A percentile compares a stretch with the other conserved stretches of the same genome.
Evolutionary conservation across 2,797 vertebrate genomes (phyloP).

Genomic region (Limnodromus scolopaceus): DNA sequence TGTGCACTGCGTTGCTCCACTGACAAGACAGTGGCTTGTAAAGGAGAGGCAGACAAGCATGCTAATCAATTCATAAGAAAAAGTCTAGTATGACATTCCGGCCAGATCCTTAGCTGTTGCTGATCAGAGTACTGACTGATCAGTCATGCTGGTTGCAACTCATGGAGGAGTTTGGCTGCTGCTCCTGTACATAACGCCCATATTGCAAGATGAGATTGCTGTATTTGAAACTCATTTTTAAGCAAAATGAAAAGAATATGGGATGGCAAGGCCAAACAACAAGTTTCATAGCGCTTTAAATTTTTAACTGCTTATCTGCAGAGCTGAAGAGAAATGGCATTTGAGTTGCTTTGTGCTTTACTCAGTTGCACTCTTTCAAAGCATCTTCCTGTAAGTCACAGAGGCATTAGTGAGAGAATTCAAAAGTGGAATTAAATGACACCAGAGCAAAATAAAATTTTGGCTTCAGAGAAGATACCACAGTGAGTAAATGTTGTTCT

Average conservation of each 20-base stretch:
- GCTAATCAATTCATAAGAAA: background rate
- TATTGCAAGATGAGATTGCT: background rate
- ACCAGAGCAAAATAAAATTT: background rate
- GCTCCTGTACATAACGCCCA: background rate
- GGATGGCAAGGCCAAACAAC: background rate
- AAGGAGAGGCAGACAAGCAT: background rate
- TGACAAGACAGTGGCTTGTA: background rate
- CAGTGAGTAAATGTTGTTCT: background rate
- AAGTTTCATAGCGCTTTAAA: background rate
- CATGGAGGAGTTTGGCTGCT: background rate
- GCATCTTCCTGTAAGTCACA: background rate
- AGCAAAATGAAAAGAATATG: background rate
- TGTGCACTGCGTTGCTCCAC: rapidly evolving
- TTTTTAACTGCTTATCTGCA: background rate
- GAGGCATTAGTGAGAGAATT: background rate
- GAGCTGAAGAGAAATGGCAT: background rate
- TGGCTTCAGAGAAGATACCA: background rate
- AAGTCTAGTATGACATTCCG: background rate
- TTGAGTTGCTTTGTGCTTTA: background rate
- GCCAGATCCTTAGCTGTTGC: background rate
- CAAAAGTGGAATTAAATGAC: background rate
- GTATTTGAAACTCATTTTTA: background rate
- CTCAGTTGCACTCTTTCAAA: background rate
- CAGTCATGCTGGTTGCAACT: background rate
- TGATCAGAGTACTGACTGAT: background rate